phyloP scores from a whole-genome alignment of 2,797 vertebrate genomes.

The Mormyrus proboscirostris region DNA sequence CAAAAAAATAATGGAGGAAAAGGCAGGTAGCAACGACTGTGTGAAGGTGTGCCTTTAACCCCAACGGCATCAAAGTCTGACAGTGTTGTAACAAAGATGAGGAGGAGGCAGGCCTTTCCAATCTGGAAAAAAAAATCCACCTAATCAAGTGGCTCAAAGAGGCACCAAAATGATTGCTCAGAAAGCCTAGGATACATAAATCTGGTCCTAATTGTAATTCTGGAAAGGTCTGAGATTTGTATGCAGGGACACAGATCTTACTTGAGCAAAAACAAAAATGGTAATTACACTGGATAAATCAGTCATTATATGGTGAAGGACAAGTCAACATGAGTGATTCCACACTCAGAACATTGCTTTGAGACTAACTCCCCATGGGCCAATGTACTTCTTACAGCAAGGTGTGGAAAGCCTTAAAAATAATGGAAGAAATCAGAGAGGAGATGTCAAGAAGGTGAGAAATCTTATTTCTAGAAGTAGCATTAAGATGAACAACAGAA shows the following conservation, averaged over 20 bases:
- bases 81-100: background rate
- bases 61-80: background rate
- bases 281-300: constrained; percentile 1
- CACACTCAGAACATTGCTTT: background rate
- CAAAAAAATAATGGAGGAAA: background rate
- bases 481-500: background rate
- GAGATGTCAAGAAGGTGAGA: background rate
- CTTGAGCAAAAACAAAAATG: constrained; percentile 10
- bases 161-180: background rate
- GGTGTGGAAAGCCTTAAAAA: background rate
- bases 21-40: background rate
- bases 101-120: background rate
- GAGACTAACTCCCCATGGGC: background rate
- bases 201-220: constrained; percentile 6
- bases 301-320: background rate
- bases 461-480: background rate
- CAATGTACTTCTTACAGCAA: background rate
- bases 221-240: background rate
- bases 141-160: background rate
- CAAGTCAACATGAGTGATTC: background rate
- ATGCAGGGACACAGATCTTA: constrained; percentile 1
- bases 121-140: background rate
- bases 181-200: background rate
- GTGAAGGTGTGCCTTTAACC: background rate
- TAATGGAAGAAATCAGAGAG: background rate